phyloP scores from a whole-genome alignment of 2,113 vertebrate genomes.

The Vidua macroura region DNA sequence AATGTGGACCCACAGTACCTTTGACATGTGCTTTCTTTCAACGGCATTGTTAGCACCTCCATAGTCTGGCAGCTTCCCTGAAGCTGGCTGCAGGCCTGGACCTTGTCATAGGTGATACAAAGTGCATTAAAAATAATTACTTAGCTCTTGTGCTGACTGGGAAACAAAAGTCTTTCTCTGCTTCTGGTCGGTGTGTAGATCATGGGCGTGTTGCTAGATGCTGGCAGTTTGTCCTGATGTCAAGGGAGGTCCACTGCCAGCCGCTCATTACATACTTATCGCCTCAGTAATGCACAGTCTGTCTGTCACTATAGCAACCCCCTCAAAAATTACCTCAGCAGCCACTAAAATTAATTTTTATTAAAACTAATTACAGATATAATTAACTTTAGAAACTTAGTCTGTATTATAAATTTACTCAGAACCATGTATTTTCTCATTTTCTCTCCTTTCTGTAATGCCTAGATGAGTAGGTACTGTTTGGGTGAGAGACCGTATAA shows the following conservation, averaged over 20 bases:
- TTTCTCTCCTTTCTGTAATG: background rate
- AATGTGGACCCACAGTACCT: background rate
- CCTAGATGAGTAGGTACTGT: background rate
- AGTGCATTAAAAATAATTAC: background rate
- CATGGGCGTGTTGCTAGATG: background rate
- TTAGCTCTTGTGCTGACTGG: background rate
- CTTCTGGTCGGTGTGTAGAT: background rate
- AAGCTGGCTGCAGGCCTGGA: background rate
- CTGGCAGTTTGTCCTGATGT: slow-evolving; percentile 3
- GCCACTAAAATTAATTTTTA: slow-evolving; percentile 45
- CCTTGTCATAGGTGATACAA: background rate
- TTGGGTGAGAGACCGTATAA: background rate
- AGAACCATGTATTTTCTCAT: background rate
- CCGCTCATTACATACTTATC: background rate
- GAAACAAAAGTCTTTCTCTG: background rate
- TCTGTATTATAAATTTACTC: slow-evolving; percentile 39
- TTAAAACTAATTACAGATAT: slow-evolving; percentile 35
- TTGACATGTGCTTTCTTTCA: background rate
- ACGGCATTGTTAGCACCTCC: background rate
- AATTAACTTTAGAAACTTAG: slow-evolving; percentile 59
- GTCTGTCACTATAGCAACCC: slow-evolving; percentile 46
- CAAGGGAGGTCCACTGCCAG: background rate
- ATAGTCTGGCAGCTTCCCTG: background rate
- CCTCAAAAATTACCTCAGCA: slow-evolving; percentile 57
- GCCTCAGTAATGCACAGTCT: slow-evolving; percentile 39